A percentile compares a stretch with the other conserved stretches of the same genome.
These are phyloP conservation scores for Atlantisia rogersi DNA, from an alignment of 2,113 vertebrate species.

Conservation along the genomic window DNA sequence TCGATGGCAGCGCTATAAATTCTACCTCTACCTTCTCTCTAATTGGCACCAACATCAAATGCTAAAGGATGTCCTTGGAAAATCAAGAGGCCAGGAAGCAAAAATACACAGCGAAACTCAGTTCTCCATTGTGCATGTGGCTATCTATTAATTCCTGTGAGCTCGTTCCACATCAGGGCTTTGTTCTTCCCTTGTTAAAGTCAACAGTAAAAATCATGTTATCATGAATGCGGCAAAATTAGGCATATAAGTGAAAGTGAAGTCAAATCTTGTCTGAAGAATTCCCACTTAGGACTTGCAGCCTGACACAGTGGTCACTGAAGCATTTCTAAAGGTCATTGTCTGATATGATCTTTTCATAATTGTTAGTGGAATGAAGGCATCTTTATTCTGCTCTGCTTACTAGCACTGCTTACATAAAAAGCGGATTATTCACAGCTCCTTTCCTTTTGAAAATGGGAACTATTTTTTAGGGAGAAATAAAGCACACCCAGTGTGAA, in stretches of 20 bases:
- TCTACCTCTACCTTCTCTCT: slow-evolving; percentile 35
- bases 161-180: not conserved
- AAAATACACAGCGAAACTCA: not conserved
- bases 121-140: not conserved
- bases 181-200: not conserved
- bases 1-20: slow-evolving; percentile 33
- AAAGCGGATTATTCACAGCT: slow-evolving; percentile 34
- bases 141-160: not conserved
- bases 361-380: slow-evolving; percentile 52
- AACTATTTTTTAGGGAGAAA: not conserved
- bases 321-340: slow-evolving; percentile 49
- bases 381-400: slow-evolving; percentile 63
- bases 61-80: slow-evolving; percentile 51
- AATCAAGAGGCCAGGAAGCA: slow-evolving; percentile 17
- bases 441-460: slow-evolving; percentile 20
- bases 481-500: not conserved
- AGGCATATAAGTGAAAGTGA: not conserved
- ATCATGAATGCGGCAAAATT: not conserved
- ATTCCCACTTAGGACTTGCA: slow-evolving; percentile 7
- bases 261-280: slow-evolving; percentile 27
- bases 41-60: slow-evolving; percentile 59
- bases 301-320: slow-evolving; percentile 17
- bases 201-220: slow-evolving; percentile 22
- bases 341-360: slow-evolving; percentile 59
- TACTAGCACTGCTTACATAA: slow-evolving; percentile 26